These are phyloP conservation scores for Physella acuta DNA, from an alignment of 1,140 invertebrate species.

Conservation along the genomic window DNA sequence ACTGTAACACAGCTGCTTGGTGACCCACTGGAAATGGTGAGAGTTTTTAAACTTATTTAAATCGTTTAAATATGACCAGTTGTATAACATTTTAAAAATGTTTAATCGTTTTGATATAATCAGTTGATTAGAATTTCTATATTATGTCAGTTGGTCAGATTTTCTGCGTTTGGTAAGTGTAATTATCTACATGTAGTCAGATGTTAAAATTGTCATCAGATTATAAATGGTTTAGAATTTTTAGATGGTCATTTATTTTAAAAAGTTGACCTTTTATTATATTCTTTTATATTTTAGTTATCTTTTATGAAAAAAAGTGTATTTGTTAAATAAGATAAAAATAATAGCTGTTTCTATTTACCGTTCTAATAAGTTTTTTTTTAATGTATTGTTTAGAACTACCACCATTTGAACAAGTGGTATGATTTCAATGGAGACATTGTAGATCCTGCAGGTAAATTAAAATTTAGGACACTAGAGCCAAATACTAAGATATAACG, in stretches of 20 bases:
- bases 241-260: too few relatives aligned
- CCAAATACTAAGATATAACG: background rate
- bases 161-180: background rate
- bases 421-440: constrained; percentile 62
- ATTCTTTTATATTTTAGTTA: background rate
- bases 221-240: background rate
- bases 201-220: background rate
- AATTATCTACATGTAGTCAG: background rate
- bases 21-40: constrained; percentile 58
- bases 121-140: background rate
- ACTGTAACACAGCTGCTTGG: constrained; percentile 63
- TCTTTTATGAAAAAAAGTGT: background rate
- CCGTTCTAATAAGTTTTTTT: too few relatives aligned
- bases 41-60: background rate
- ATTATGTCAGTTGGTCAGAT: background rate
- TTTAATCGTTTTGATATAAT: background rate
- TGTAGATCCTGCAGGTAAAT: constrained; percentile 53
- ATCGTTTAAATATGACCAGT: background rate
- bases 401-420: constrained; percentile 41
- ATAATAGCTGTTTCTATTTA: background rate
- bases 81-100: background rate
- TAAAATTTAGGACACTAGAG: background rate
- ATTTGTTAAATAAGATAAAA: background rate
- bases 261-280: background rate
- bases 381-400: too few relatives aligned